Percentiles rank a stretch among this genome's conserved stretches.
These are phyloP conservation scores for Cheilosia vulpina DNA, from an alignment of 2,888 invertebrate species.

Conservation along the genomic window DNA sequence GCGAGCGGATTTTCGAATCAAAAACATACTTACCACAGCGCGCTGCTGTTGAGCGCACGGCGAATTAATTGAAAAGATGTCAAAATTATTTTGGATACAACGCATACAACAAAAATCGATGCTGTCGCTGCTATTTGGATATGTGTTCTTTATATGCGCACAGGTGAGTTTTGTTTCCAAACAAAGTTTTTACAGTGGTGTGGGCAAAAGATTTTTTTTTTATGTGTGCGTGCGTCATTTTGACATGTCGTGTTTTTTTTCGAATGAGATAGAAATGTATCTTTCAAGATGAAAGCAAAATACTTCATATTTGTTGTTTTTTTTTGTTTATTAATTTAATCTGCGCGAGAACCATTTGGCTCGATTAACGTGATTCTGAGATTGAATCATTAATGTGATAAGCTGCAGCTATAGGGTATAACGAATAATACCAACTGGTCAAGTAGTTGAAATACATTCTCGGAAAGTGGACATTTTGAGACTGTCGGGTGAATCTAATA, in stretches of 20 bases:
- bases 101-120: slow-evolving; percentile 71
- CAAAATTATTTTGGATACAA: slow-evolving; percentile 70
- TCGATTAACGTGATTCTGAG: slow-evolving; percentile 7
- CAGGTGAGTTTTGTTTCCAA: slow-evolving; percentile 59
- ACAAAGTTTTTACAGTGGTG: neutral
- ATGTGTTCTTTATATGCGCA: slow-evolving; percentile 66
- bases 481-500: no score
- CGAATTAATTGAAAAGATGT: slow-evolving; percentile 60
- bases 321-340: neutral
- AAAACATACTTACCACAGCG: slow-evolving; percentile 2
- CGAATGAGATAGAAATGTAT: neutral
- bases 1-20: slow-evolving; percentile 8
- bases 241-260: slow-evolving; percentile 32
- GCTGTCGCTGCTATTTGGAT: slow-evolving; percentile 69
- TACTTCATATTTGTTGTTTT: no score
- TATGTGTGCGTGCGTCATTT: slow-evolving; percentile 17
- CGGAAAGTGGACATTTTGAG: no score
- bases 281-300: neutral
- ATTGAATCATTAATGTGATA: slow-evolving; percentile 13
- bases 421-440: no score
- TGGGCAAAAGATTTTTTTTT: neutral
- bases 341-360: slow-evolving; percentile 1
- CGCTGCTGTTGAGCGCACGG: neutral
- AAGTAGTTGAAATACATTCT: no score
- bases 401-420: neutral